Base-by-base conservation (phyloP, 1,140 invertebrate species). In the Ladona fulva region DNA sequence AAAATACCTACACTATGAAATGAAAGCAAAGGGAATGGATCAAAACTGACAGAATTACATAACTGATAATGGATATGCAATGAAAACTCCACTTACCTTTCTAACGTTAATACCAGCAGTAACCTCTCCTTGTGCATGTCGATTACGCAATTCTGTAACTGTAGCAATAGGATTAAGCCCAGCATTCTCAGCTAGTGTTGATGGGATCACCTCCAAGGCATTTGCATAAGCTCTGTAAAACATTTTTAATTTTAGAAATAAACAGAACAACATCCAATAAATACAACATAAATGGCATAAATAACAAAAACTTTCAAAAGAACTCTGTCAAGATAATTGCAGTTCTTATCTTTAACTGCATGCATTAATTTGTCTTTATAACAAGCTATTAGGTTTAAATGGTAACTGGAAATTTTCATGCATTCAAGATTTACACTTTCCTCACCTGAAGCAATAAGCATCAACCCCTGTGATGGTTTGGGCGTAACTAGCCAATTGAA, bases 141-240 rank as follows among this genome's bases (percentile, higher is more conserved):
- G 90, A 83, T 96, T 98, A 77, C 98, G 90, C 77, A 99, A 88
- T 85, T 99, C 97, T 0, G 98, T 99, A 0, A 99, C 97, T 0
- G 97, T 99, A 75, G 94, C 86, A 84, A 99, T 99, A 0, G 98
- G 94, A 87, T 98, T 99, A 1, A 99, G 87, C n/a, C 98, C 98
- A 25, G 98, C 97, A 86, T 99, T 99, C 87, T 99, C 98, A n/a
- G 98, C 96, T 77, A 99, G 87, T 3, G 98, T 99, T 76, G 93
- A 97, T 1, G 98, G 98, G 83, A 99, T 95, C 5, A 99, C 92
- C 87, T 99, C 97, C 25, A 99, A 87, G 0, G 98, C 96, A 84
- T 98, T 94, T 11, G 97, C 96, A 88, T 95, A 99, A 0, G 95
- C 97, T 80, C 93, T 89, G 80, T 86, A 86, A 86, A 86, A 80